Evolutionary conservation across 2,797 vertebrate species (phyloP).

Genomic region (Eulemur rubriventer): DNA sequence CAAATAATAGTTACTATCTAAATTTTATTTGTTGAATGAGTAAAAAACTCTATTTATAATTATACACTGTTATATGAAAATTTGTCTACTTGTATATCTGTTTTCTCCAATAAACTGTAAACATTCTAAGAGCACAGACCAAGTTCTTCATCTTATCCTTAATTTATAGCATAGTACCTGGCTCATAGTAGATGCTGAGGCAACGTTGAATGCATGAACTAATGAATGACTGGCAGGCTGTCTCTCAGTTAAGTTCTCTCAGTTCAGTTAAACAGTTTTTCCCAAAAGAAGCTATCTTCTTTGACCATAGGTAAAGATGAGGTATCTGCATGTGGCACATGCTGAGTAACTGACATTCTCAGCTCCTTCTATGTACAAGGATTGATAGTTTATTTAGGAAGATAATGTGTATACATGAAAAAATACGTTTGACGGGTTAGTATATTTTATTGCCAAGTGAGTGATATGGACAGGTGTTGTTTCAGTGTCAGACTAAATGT

Average conservation of each 20-base stretch:
- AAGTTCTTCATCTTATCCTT: slow-evolving; percentile 23
- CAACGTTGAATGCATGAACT: not conserved
- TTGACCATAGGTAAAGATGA: not conserved
- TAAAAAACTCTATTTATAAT: slow-evolving; percentile 22
- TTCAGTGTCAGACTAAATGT: not conserved
- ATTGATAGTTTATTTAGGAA: not conserved
- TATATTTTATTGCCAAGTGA: not conserved
- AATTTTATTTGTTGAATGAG: slow-evolving; percentile 32
- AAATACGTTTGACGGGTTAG: not conserved
- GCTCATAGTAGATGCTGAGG: not conserved
- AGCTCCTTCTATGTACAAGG: not conserved
- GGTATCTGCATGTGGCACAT: not conserved
- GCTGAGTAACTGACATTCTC: not conserved
- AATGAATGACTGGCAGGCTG: slow-evolving; percentile 8
- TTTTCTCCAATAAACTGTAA: slow-evolving; percentile 41
- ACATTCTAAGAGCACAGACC: not conserved
- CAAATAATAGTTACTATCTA: not conserved
- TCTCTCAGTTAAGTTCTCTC: not conserved
- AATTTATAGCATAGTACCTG: not conserved
- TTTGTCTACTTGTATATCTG: not conserved
- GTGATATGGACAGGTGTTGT: not conserved
- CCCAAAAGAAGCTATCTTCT: not conserved
- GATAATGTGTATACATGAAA: not conserved
- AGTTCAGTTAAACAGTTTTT: not conserved
- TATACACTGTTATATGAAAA: not conserved